Evolutionary conservation across 2,888 invertebrate species (phyloP).

Genomic region (Parnassius orleans): DNA sequence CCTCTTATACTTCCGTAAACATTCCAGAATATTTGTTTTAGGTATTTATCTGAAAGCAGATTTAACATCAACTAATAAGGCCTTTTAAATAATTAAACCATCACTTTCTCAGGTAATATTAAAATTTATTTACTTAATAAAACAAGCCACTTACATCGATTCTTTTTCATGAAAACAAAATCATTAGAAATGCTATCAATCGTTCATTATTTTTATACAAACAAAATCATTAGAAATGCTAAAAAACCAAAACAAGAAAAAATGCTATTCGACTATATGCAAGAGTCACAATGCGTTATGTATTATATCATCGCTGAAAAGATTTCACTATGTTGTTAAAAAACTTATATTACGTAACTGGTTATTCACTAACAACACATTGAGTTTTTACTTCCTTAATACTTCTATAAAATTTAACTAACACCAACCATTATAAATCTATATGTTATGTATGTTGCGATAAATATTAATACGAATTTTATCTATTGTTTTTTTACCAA

Average conservation of each 20-base stretch:
- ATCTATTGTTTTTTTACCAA: slow-evolving; percentile 3
- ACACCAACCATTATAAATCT: not conserved
- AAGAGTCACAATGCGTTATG: slow-evolving; percentile 29
- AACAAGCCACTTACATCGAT: too few relatives aligned
- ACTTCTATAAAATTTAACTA: slow-evolving; percentile 29
- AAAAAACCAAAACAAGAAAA: not conserved
- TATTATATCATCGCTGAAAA: slow-evolving; percentile 65
- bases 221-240: too few relatives aligned
- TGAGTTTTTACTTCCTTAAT: slow-evolving; percentile 53
- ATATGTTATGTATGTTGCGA: too few relatives aligned
- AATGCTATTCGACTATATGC: not conserved
- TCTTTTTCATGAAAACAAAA: too few relatives aligned
- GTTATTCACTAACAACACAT: slow-evolving; percentile 51
- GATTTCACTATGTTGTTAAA: slow-evolving; percentile 74
- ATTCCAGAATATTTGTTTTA: too few relatives aligned
- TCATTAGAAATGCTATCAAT: not conserved
- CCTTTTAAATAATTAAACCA: too few relatives aligned
- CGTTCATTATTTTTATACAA: too few relatives aligned
- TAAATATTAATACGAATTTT: not conserved
- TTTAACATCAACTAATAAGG: too few relatives aligned
- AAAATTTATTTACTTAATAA: too few relatives aligned
- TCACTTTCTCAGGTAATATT: too few relatives aligned
- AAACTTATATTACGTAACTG: slow-evolving; percentile 68
- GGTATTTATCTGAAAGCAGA: too few relatives aligned
- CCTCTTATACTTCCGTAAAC: too few relatives aligned